Base-by-base conservation (phyloP, 2,888 invertebrate genomes). In the Timema podura region DNA sequence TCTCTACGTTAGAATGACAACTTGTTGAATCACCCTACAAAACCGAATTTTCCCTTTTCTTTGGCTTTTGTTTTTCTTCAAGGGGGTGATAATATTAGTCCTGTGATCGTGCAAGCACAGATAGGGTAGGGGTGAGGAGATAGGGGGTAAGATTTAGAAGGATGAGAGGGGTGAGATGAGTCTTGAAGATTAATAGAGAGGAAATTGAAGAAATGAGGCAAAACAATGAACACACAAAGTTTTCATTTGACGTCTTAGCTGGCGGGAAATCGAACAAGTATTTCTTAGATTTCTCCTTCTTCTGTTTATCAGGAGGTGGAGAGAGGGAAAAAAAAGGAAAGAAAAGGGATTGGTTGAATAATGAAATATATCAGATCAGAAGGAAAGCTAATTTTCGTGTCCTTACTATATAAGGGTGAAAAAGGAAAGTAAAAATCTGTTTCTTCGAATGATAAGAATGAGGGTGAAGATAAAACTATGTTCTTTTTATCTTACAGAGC, bases 181-280 rank as follows among this genome's bases (percentile, higher is more conserved):
- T 67, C 69, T 61, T 65, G 65, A 64, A 73, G 72, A 73, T 70
- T 72, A 72, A 73, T 73, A 73, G 72, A 73, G 72, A 73, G 71
- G 68, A 72, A 73, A 73, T 73, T 73, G 72, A 72, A 73, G 73
- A 73, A 73, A 73, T 73, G 73, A 72, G 71, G 71, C 73, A 72
- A 72, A 72, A 71, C 71, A 69, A 69, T 73, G 71, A 70, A 65
- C 68, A 30, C 30, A 30, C 30, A 70, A 71, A 70, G 68, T 68
- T 71, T 70, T 16, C 66, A 54, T 46, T 48, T 61, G 46, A 65
- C 46, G 64, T 48, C 1, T 54, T 11, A 45, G 49, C 48, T 44
- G 30, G 47, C 68, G 49, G 48, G 45, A 66, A 48, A 66, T 30
- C 30, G 30, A 30, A 30, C 30, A 30, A 30, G 30, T 30, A 30